phyloP scores from a whole-genome alignment of 2,888 invertebrate genomes.

The Argyresthia albistria region DNA sequence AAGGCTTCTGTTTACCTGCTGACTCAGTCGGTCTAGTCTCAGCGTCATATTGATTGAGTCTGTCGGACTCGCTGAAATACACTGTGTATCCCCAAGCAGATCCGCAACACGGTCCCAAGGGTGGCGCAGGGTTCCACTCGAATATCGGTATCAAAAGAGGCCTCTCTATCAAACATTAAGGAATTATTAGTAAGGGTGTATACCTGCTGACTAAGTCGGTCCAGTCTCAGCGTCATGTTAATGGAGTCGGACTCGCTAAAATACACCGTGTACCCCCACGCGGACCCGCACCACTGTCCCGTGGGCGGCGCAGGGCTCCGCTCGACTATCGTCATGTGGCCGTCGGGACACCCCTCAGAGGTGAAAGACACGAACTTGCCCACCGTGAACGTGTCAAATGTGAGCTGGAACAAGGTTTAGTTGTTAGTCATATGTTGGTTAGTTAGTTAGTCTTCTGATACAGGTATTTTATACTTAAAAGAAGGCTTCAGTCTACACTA shows the following conservation, averaged over 20 bases:
- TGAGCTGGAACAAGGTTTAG: slow-evolving; percentile 74
- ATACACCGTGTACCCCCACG: slow-evolving; percentile 88
- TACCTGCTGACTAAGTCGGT: slow-evolving; percentile 82
- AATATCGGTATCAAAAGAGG: slow-evolving; percentile 77
- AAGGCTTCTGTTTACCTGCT: too few relatives aligned
- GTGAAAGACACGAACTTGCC: slow-evolving; percentile 86
- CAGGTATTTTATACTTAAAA: too few relatives aligned
- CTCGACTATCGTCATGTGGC: slow-evolving; percentile 85
- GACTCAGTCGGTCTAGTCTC: slow-evolving; percentile 78
- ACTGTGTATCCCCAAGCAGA: slow-evolving; percentile 89
- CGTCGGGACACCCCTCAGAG: slow-evolving; percentile 84
- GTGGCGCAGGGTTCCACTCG: slow-evolving; percentile 79
- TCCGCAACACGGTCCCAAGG: slow-evolving; percentile 87
- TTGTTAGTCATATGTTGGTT: too few relatives aligned
- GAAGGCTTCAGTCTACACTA: too few relatives aligned
- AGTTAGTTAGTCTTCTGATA: too few relatives aligned
- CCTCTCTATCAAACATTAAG: too few relatives aligned
- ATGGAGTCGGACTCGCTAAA: slow-evolving; percentile 87
- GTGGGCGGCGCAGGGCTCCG: slow-evolving; percentile 79
- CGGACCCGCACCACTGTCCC: slow-evolving; percentile 88
- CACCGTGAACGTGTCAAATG: slow-evolving; percentile 87
- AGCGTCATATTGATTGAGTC: slow-evolving; percentile 84
- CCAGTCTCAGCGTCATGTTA: slow-evolving; percentile 80
- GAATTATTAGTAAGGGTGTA: too few relatives aligned
- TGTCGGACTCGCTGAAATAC: slow-evolving; percentile 87